These are phyloP conservation scores for Aegypius monachus DNA, from an alignment of 2,113 vertebrate species.

Conservation along the genomic window DNA sequence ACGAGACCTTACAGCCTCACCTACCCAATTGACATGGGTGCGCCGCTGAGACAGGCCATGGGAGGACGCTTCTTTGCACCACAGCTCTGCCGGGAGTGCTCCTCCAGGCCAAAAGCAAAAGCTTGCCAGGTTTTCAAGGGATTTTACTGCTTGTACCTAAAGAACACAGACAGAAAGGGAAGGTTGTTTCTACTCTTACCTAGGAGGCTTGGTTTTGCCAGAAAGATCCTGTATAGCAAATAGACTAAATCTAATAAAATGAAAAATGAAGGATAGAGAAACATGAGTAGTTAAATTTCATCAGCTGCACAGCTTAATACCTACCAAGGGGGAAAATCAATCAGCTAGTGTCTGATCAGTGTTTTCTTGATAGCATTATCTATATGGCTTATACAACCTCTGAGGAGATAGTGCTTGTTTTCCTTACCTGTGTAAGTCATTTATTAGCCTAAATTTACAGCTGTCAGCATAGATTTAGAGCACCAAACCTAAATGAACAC, in stretches of 20 bases:
- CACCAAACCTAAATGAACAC: not conserved
- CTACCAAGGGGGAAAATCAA: slow-evolving; percentile 42
- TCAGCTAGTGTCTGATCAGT: slow-evolving; percentile 29
- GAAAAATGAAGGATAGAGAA: slow-evolving; percentile 38
- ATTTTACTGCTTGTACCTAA: not conserved
- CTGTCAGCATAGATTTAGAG: slow-evolving; percentile 64
- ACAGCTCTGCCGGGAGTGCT: not conserved
- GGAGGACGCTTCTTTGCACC: not conserved
- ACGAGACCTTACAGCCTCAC: not conserved
- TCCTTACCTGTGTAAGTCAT: slow-evolving; percentile 58
- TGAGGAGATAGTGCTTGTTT: slow-evolving; percentile 44
- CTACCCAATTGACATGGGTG: not conserved
- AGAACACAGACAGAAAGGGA: not conserved
- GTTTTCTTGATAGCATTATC: slow-evolving; percentile 45
- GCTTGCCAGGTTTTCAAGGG: not conserved
- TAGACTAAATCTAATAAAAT: slow-evolving; percentile 15
- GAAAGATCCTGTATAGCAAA: not conserved
- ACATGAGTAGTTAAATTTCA: slow-evolving; percentile 37
- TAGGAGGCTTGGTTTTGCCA: not conserved
- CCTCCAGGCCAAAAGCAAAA: not conserved
- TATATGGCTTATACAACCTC: slow-evolving; percentile 13
- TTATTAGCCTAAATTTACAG: slow-evolving; percentile 69
- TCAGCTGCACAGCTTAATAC: slow-evolving; percentile 1
- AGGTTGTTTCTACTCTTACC: not conserved
- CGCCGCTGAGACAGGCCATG: accelerated